Base-by-base conservation (phyloP, 2,888 invertebrate genomes). In the Monoplex corrugatus region DNA sequence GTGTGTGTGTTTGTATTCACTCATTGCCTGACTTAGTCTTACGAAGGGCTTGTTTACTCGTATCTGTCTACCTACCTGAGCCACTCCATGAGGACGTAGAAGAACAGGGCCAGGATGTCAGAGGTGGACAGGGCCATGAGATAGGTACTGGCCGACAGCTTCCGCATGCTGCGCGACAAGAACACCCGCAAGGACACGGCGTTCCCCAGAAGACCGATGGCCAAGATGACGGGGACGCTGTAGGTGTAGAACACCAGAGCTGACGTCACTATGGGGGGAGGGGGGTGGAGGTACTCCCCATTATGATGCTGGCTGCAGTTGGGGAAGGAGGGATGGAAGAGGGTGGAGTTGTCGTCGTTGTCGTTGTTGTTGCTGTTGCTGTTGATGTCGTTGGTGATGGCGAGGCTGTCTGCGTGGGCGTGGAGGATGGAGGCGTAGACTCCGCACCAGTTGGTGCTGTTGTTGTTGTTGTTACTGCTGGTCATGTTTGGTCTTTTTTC, bases 111-210 rank as follows among this genome's bases (percentile, higher is more conserved):
- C 32, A 98, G 96, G 93, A 98, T 98, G 5, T 98, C 96, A 0
- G 98, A 97, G 95, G 98, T 98, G 90, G 98, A 98, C 86, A 98
- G 95, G 0, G 98, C 98, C 0, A 98, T 97, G 90, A 98, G 96
- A 95, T 98, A 98, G 92, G 97, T 97, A 91, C 97, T 98, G 0
- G 98, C 98, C 0, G 98, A 98, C 87, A 95, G 92, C 3, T 92
- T 90, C 19, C 98, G 97, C 91, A 97, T 97, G 57, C 97, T 96
- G 89, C 98, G 96, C 91, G 98, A 98, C 63, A 98, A 97, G 94
- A 98, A 98, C 0, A 98, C 98, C 91, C 97, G 97, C 0, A 98
- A 97, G 0, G 98, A 98, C 0, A 98, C 94, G 44, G 97, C 96
- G 94, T 98, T 98, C 3, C 98, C 98, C n/a, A 98, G 94, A 0